phyloP scores from a whole-genome alignment of 2,113 vertebrate genomes.

The Triplophysa siluroides region DNA sequence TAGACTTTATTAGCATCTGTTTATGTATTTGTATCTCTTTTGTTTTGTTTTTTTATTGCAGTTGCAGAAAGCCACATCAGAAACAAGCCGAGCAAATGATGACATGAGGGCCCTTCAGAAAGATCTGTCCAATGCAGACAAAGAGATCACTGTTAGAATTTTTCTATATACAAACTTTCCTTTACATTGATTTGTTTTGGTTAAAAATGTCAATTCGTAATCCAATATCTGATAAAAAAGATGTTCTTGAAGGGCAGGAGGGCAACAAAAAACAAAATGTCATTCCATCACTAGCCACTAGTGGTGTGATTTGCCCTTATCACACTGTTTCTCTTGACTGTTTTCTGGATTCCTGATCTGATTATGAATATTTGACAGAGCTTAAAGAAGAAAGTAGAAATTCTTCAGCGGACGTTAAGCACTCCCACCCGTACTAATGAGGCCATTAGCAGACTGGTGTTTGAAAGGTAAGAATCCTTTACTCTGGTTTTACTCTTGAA shows the following conservation, averaged over 20 bases:
- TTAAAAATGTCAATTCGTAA: no score
- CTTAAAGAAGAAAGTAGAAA: constrained; percentile 90
- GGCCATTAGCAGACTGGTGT: constrained; percentile 86
- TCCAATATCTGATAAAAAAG: no score
- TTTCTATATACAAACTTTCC: not conserved
- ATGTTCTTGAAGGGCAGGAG: no score
- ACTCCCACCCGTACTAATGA: constrained; percentile 85
- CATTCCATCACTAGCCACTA: not conserved
- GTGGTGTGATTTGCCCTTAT: not conserved
- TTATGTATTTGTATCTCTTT: not conserved
- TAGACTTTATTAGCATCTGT: not conserved
- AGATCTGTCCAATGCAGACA: constrained; percentile 86
- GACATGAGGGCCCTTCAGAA: constrained; percentile 85
- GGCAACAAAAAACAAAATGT: no score
- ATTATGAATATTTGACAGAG: constrained; percentile 71
- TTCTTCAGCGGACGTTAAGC: constrained; percentile 92
- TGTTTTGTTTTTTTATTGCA: constrained; percentile 58
- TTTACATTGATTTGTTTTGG: not conserved
- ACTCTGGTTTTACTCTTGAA: not conserved
- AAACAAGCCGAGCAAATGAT: constrained; percentile 76
- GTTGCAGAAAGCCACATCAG: constrained; percentile 79
- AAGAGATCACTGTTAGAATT: constrained; percentile 83
- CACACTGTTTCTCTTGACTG: not conserved
- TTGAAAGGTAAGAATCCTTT: constrained; percentile 81
- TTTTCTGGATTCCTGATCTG: constrained; percentile 1